These are phyloP conservation scores for Enteromius viviparus DNA, from an alignment of 2,797 vertebrate genomes.

Conservation along the genomic window DNA sequence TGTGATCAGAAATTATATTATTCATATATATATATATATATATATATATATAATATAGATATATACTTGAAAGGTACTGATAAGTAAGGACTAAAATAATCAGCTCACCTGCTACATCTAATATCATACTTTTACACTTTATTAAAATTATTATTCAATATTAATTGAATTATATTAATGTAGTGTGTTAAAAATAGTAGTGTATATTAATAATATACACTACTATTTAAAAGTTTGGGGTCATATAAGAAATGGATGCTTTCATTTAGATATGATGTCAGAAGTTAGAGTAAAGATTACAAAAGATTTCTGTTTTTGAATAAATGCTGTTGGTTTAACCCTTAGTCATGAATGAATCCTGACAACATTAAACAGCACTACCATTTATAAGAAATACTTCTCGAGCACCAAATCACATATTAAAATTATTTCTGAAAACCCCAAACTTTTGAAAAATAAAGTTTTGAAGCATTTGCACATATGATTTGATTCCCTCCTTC, in stretches of 20 bases:
- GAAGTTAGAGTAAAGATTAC: neutral
- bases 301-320: neutral
- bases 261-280: neutral
- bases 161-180: neutral
- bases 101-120: neutral
- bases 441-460: too few species aligned
- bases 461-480: too few species aligned
- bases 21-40: neutral
- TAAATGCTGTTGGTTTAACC: neutral
- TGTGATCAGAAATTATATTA: neutral
- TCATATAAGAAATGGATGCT: neutral
- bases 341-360: neutral
- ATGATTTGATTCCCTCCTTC: neutral
- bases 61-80: neutral
- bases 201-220: neutral
- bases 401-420: neutral
- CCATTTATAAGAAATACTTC: neutral
- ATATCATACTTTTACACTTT: neutral
- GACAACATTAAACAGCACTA: neutral
- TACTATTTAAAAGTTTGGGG: neutral
- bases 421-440: neutral
- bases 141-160: neutral
- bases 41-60: neutral
- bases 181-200: too few species aligned
- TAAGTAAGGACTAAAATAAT: constrained; percentile 14